Base-by-base conservation (phyloP, 92 coral and sea anemone genomes). In the Porites divaricata region DNA sequence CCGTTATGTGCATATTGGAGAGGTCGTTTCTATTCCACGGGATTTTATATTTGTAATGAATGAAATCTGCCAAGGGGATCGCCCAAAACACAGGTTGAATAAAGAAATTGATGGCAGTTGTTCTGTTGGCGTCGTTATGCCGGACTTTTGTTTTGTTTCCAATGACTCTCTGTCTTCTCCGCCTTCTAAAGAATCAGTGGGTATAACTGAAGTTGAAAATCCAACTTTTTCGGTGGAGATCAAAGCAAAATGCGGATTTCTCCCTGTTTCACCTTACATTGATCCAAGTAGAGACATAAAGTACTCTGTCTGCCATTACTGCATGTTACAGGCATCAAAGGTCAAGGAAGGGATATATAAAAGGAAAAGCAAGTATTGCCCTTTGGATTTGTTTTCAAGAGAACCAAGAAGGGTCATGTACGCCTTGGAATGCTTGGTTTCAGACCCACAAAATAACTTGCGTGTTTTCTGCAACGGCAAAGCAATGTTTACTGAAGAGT, bases 161-260 rank as follows among this genome's bases (percentile, higher is more conserved):
- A 62, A 22, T 21, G 24, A 63, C 21, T 23, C 63, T 20, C 13
- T 67, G 23, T n/a, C 12, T 9, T 23, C 63, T 20, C 13, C 74
- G 17, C 25, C 19, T 9, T 35, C 41, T 21, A 67, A 17, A n/a
- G 64, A 22, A 35, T 35, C 80, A 12, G 7, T 20, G 1, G 25
- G 23, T 23, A 19, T 19, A 22, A 16, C n/a, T 12, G 2, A 67
- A 62, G 35, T 41, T 11, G 54, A 21, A 21, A n/a, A 81, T 70
- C 90, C 99, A 45, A 90, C 92, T 22, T 88, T 97, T 74, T 95
- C 95, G 35, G 93, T 95, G 8, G 99, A 97, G 84, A 91, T 97
- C 74, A 97, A 97, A 68, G 98, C 99, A 15, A 97, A 97, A 65
- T 97, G 95, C 69, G 99, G 99, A 9, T 91, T 88, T 73, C 81